Percentiles rank a stretch among this genome's conserved stretches.
phyloP scores from a whole-genome alignment of 2,113 vertebrate genomes.

The Microtus pennsylvanicus region DNA sequence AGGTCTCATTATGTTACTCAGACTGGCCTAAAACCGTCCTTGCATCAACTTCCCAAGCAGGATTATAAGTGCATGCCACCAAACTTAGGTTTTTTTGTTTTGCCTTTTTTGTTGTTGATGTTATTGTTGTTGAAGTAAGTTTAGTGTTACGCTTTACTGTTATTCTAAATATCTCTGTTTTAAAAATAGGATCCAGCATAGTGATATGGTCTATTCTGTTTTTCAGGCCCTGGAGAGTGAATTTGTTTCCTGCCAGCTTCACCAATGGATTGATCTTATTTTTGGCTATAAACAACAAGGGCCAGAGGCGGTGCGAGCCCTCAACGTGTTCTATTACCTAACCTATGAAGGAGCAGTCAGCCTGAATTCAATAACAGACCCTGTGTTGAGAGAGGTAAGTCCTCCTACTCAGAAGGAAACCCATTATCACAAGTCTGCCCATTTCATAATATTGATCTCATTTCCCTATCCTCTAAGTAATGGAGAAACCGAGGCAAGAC shows the following conservation, averaged over 20 bases:
- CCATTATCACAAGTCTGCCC: not conserved
- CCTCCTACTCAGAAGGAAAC: not conserved
- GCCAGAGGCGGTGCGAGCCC: constrained; percentile 94
- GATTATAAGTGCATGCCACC: too few relatives aligned
- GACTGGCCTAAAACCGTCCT: not conserved
- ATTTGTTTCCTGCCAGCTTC: constrained; percentile 99
- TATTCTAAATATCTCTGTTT: constrained; percentile 33
- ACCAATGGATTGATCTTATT: constrained; percentile 99
- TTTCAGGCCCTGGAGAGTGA: constrained; percentile 97
- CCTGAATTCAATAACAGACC: constrained; percentile 95
- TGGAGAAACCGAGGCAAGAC: not conserved
- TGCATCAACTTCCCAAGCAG: not conserved
- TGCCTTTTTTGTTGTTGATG: not conserved
- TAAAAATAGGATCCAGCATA: not conserved
- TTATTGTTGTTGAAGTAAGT: not conserved
- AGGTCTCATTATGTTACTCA: not conserved
- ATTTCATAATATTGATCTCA: not conserved
- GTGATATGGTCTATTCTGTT: not conserved
- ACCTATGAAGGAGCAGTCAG: constrained; percentile 98
- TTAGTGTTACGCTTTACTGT: constrained; percentile 15
- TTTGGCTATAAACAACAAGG: constrained; percentile 99
- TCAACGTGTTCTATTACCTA: constrained; percentile 98
- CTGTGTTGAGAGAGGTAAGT: constrained; percentile 95
- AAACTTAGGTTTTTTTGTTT: not conserved
- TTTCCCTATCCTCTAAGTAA: not conserved